Percentiles rank a stretch among this genome's conserved stretches.
Conservation (phyloP, 2,797 vertebrate genomes). For the Muscicapa striata region DNA sequence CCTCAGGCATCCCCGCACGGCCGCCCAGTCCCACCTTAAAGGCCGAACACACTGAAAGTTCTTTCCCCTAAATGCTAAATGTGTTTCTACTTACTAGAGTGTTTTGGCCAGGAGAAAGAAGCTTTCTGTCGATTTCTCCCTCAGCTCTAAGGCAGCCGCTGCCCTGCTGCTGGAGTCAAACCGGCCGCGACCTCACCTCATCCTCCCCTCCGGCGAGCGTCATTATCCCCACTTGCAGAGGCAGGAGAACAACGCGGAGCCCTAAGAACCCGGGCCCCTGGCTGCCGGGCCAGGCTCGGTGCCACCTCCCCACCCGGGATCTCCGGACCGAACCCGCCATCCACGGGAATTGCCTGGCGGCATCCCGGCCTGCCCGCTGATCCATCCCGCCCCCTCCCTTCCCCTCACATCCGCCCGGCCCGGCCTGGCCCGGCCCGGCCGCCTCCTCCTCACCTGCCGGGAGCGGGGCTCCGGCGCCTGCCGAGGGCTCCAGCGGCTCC, state of each 20-base stretch:
- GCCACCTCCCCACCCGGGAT: not conserved
- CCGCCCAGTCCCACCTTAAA: not conserved
- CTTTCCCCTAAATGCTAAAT: not conserved
- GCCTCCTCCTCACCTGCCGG: not conserved
- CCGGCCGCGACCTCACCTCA: not conserved
- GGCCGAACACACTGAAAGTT: not conserved
- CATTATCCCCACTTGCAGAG: not conserved
- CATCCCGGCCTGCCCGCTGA: accelerated
- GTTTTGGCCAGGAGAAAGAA: not conserved
- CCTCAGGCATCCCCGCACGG: not conserved
- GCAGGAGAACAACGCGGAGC: not conserved
- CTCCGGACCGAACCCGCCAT: not conserved
- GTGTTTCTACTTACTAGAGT: not conserved
- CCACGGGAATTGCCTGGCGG: accelerated
- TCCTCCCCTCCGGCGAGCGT: accelerated
- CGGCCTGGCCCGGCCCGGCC: not conserved
- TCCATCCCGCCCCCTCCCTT: not conserved
- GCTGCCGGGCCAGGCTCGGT: not conserved
- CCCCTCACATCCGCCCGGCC: not conserved
- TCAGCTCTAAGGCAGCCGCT: too few relatives aligned
- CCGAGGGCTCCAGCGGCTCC: not conserved
- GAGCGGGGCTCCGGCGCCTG: not conserved
- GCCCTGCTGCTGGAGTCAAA: not conserved
- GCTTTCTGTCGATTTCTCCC: not conserved
- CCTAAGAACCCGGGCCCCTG: accelerated